A percentile compares a stretch with the other conserved stretches of the same genome.
Conservation (phyloP, 2,113 vertebrate species). For the Phaethornis superciliosus region DNA sequence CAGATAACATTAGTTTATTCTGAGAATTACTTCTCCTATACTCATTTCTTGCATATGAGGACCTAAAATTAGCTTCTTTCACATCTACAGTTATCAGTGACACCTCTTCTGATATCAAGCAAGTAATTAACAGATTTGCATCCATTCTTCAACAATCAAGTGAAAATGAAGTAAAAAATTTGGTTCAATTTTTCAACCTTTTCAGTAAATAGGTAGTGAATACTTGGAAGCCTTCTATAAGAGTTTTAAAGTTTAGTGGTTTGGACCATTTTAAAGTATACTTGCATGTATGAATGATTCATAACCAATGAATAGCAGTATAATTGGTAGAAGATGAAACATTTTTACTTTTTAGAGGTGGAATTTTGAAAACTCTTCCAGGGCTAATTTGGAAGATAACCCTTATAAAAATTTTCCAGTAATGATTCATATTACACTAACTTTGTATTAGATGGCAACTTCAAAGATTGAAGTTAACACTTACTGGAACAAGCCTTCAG, state of each 20-base stretch:
- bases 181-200: background rate
- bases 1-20: background rate
- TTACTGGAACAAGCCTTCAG: background rate
- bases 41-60: background rate
- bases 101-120: background rate
- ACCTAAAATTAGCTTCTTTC: background rate
- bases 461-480: background rate
- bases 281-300: background rate
- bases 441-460: background rate
- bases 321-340: background rate
- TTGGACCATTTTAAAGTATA: background rate
- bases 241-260: background rate
- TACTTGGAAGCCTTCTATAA: background rate
- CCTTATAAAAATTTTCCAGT: background rate
- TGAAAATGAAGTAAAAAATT: background rate
- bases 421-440: background rate
- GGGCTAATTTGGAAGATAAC: background rate
- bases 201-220: background rate
- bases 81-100: background rate
- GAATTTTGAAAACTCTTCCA: background rate
- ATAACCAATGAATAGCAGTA: background rate
- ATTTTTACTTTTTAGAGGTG: background rate
- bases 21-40: background rate
- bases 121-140: background rate
- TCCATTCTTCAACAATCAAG: background rate